phyloP scores from a whole-genome alignment of 2,797 vertebrate genomes.

The Propithecus perrieri region DNA sequence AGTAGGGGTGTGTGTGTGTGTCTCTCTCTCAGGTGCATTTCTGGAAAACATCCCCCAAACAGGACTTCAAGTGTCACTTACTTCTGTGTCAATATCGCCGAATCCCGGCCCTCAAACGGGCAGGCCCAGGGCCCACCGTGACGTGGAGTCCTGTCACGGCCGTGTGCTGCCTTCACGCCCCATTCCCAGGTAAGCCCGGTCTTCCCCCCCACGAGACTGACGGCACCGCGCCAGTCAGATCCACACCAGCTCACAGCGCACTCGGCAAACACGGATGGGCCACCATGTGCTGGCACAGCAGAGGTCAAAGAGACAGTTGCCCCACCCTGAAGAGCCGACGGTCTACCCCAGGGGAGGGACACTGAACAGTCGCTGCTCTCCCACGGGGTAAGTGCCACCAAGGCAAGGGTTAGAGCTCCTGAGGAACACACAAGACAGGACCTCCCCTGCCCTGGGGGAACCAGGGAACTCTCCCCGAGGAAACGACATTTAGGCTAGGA shows the following conservation, averaged over 20 bases:
- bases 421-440: rapidly evolving
- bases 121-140: too few species aligned
- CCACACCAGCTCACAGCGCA: too few species aligned
- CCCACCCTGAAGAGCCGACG: neutral
- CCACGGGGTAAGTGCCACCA: rapidly evolving
- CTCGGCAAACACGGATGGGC: neutral
- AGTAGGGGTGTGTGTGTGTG: neutral
- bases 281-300: neutral
- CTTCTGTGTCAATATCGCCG: neutral
- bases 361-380: rapidly evolving
- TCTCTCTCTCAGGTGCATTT: neutral
- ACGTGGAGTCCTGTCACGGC: neutral
- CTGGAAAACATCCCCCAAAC: neutral
- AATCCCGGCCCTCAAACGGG: neutral
- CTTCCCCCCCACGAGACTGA: neutral
- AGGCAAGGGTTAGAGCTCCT: neutral
- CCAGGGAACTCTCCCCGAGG: neutral
- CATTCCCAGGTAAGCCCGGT: rapidly evolving
- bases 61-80: neutral
- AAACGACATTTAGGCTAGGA: neutral
- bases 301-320: neutral
- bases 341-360: rapidly evolving
- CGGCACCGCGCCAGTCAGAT: neutral
- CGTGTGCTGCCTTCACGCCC: neutral
- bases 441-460: neutral